Conservation (phyloP, 2,113 vertebrate genomes). For the Halcyon senegalensis region DNA sequence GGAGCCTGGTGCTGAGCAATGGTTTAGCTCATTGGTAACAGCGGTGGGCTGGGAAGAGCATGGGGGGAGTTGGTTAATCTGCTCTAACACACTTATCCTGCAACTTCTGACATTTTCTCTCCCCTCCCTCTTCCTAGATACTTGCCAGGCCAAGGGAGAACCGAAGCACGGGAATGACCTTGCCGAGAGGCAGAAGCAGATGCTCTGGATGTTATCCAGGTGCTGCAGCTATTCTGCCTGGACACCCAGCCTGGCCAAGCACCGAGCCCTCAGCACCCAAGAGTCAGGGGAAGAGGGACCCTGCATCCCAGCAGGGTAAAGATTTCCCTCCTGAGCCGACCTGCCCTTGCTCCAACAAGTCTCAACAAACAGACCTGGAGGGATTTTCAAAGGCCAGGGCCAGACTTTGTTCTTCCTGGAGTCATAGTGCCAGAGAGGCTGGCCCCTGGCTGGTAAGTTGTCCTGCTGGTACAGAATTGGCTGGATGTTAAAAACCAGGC, state of each 20-base stretch:
- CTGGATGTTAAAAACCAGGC: neutral
- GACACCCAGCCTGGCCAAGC: neutral
- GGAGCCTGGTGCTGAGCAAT: neutral
- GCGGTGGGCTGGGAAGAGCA: neutral
- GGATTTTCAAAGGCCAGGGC: neutral
- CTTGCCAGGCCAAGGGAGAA: neutral
- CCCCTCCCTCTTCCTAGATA: conserved; percentile 15
- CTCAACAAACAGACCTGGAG: neutral
- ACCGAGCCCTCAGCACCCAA: neutral
- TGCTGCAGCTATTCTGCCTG: neutral
- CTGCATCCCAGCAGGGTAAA: fast-evolving
- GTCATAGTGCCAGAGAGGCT: neutral
- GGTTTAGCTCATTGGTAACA: neutral
- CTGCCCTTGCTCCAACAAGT: neutral
- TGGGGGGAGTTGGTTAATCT: neutral
- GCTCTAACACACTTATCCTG: neutral
- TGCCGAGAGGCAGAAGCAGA: neutral
- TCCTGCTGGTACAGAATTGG: neutral
- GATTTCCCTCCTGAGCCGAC: neutral
- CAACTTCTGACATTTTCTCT: neutral
- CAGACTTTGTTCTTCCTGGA: neutral
- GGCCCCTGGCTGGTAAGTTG: neutral
- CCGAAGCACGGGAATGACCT: neutral
- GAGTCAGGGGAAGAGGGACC: neutral
- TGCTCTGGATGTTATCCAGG: neutral